A percentile compares a stretch with the other conserved stretches of the same genome.
phyloP scores from a whole-genome alignment of 2,888 invertebrate species.

The Himalopsyche japonica region DNA sequence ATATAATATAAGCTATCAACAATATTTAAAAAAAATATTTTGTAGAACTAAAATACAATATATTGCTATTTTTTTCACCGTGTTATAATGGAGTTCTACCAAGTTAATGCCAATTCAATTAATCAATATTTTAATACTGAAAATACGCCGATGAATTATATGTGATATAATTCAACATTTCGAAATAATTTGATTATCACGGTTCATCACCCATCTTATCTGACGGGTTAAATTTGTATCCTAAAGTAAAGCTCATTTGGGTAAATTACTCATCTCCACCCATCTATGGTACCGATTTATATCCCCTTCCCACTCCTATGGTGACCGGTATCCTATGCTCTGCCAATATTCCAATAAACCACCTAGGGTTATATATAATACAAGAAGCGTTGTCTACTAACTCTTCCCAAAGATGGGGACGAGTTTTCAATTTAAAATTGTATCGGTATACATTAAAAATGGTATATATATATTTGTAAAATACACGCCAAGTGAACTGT shows the following conservation, averaged over 20 bases:
- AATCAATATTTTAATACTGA: not conserved
- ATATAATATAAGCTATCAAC: too few species aligned
- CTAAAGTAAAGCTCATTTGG: constrained; percentile 18
- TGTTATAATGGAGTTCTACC: too few species aligned
- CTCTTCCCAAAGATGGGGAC: not conserved
- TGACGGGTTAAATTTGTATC: not conserved
- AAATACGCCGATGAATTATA: not conserved
- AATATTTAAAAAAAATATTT: too few species aligned
- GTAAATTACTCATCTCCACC: constrained; percentile 36
- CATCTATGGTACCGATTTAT: constrained; percentile 13
- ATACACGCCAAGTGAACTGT: not conserved
- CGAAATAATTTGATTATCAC: not conserved
- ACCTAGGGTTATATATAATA: not conserved
- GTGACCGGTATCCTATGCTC: not conserved
- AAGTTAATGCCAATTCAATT: too few species aligned
- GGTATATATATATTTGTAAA: not conserved
- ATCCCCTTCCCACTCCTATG: not conserved
- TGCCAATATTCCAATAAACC: not conserved
- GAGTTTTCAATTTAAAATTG: constrained; percentile 13
- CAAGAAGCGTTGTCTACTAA: not conserved
- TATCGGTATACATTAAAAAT: not conserved
- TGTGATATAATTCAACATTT: not conserved
- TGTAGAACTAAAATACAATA: too few species aligned
- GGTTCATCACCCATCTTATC: not conserved
- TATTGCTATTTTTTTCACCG: too few species aligned